phyloP scores from a whole-genome alignment of 2,888 invertebrate species.

The Cantharis lateralis region DNA sequence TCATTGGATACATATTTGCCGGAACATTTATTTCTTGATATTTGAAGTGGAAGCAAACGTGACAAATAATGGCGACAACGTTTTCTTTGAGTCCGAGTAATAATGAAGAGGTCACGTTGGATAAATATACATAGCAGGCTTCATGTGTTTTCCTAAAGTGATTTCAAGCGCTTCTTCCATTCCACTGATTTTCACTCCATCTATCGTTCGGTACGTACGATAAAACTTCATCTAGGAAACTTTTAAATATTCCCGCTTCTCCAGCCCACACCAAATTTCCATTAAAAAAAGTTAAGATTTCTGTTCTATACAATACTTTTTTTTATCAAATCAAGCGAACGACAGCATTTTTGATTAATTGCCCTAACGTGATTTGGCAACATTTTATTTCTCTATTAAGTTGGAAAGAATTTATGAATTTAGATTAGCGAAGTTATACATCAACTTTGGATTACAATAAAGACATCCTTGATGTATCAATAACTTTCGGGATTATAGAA shows the following conservation, averaged over 20 bases:
- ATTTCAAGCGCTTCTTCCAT: neutral
- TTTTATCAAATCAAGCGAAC: neutral
- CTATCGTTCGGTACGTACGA: neutral
- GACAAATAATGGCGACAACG: constrained; percentile 1
- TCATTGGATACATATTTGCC: constrained; percentile 10
- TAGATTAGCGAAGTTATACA: neutral
- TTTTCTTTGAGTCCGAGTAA: constrained; percentile 3
- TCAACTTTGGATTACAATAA: neutral
- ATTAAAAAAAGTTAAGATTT: neutral
- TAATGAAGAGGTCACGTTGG: constrained; percentile 19
- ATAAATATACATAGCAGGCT: constrained; percentile 11
- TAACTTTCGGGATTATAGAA: neutral
- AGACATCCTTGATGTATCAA: neutral
- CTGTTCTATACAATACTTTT: neutral
- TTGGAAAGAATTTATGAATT: neutral
- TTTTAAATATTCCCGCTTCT: neutral
- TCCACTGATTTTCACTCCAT: neutral
- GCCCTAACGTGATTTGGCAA: neutral
- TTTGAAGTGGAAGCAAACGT: constrained; percentile 7
- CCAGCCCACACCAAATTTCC: neutral
- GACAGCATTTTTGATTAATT: neutral
- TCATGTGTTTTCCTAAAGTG: neutral
- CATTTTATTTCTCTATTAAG: neutral
- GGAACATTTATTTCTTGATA: constrained; percentile 11
- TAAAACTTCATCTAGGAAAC: neutral